phyloP scores from a whole-genome alignment of 2,888 invertebrate genomes.

The Marasmarcha lunaedactyla region DNA sequence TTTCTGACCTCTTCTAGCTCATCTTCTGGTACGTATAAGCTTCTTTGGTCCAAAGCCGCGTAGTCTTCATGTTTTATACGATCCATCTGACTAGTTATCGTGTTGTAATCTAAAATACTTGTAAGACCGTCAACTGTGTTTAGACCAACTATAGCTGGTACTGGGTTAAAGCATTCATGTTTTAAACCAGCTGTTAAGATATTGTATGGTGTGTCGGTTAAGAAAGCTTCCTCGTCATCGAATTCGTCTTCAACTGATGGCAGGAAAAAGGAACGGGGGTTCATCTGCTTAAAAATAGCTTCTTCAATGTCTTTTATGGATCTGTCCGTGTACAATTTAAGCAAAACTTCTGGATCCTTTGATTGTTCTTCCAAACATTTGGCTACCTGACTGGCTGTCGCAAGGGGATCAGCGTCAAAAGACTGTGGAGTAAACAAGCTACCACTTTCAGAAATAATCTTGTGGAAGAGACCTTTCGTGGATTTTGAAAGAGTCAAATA shows the following conservation, averaged over 20 bases:
- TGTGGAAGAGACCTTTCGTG: constrained; percentile 49
- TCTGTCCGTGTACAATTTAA: constrained; percentile 35
- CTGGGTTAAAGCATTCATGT: constrained; percentile 33
- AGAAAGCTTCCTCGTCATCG: constrained; percentile 46
- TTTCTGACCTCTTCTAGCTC: constrained; percentile 35
- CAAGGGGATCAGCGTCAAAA: constrained; percentile 37
- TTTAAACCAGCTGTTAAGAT: constrained; percentile 31
- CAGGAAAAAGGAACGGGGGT: constrained; percentile 45
- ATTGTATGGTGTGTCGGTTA: constrained; percentile 53
- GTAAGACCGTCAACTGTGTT: constrained; percentile 67
- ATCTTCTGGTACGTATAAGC: constrained; percentile 27
- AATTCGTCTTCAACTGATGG: constrained; percentile 45
- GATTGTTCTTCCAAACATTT: constrained; percentile 42
- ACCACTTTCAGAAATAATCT: constrained; percentile 52
- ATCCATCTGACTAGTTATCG: constrained; percentile 47
- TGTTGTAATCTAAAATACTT: constrained; percentile 45
- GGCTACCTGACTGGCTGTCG: constrained; percentile 47
- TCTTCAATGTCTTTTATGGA: constrained; percentile 38
- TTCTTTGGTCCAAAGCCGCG: constrained; percentile 39
- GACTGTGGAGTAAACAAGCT: constrained; percentile 42
- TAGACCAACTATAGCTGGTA: constrained; percentile 64
- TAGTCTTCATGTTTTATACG: constrained; percentile 45
- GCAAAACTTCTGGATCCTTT: constrained; percentile 32
- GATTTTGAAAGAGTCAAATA: constrained; percentile 47
- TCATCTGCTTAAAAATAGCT: constrained; percentile 53